Percentiles rank a stretch among this genome's conserved stretches.
phyloP scores from a whole-genome alignment of 2,888 invertebrate genomes.

The Morpho helenor region DNA sequence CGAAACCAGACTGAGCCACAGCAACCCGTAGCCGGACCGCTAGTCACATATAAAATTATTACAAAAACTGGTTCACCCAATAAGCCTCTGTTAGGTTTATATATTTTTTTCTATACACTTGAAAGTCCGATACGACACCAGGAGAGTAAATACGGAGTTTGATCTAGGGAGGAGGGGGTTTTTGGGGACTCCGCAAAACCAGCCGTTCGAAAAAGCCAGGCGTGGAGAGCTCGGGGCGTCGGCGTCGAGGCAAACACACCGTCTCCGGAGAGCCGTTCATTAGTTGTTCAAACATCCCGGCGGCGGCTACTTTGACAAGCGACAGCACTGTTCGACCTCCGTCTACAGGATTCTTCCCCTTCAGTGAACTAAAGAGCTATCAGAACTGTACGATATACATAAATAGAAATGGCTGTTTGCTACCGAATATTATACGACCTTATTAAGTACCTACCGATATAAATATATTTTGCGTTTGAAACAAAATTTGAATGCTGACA shows the following conservation, averaged over 20 bases:
- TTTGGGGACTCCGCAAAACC: conserved; percentile 39
- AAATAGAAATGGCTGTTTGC: neutral
- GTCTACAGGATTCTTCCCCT: conserved; percentile 61
- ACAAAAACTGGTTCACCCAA: no score
- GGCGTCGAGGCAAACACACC: conserved; percentile 56
- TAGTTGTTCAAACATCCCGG: conserved; percentile 76
- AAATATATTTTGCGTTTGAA: no score
- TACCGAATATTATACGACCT: neutral
- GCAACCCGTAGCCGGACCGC: no score
- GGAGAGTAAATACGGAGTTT: conserved; percentile 45
- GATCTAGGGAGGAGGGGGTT: conserved; percentile 26
- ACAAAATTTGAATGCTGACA: no score
- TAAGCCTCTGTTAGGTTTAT: conserved; percentile 29
- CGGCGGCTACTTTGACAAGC: conserved; percentile 76
- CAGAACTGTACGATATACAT: conserved; percentile 1
- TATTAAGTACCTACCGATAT: no score
- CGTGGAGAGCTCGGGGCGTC: conserved; percentile 50
- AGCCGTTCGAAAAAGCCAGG: conserved; percentile 60
- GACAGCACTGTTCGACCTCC: conserved; percentile 47
- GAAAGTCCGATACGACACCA: conserved; percentile 60
- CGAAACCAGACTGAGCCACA: no score
- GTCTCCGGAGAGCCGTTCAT: conserved; percentile 76
- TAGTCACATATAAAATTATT: no score
- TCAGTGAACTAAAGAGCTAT: conserved; percentile 51
- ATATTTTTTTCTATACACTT: conserved; percentile 50